Conservation (phyloP, 1,140 invertebrate species). For the Neocloeon triangulifer region DNA sequence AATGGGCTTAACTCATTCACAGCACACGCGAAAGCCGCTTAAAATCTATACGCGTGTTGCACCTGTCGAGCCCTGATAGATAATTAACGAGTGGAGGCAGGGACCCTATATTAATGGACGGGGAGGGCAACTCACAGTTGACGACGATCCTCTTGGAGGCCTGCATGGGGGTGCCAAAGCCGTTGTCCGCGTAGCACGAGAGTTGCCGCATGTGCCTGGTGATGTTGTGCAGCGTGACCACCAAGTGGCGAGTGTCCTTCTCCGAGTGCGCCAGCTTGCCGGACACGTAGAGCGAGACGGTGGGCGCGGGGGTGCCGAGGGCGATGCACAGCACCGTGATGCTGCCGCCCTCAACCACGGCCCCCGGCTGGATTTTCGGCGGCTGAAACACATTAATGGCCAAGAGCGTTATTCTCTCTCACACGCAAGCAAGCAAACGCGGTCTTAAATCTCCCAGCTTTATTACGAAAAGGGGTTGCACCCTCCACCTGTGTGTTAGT, state of each 20-base stretch:
- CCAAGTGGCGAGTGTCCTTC: constrained; percentile 53
- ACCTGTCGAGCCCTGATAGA: too few species aligned
- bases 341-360: constrained; percentile 55
- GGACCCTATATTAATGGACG: too few species aligned
- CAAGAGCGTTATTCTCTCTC: too few species aligned
- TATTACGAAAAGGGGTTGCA: too few species aligned
- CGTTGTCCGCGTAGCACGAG: constrained; percentile 65
- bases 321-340: constrained; percentile 68
- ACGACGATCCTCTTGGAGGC: constrained; percentile 48
- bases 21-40: too few species aligned
- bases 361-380: constrained; percentile 56
- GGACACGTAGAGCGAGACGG: constrained; percentile 53
- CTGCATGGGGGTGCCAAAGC: constrained; percentile 62
- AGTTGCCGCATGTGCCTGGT: constrained; percentile 60
- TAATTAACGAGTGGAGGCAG: too few species aligned
- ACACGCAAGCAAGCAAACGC: too few species aligned
- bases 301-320: constrained; percentile 58
- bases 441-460: too few species aligned
- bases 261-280: constrained; percentile 50
- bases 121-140: constrained; percentile 55
- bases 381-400: constrained; percentile 27
- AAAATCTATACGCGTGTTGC: too few species aligned
- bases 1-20: too few species aligned
- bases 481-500: too few species aligned
- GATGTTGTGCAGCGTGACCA: constrained; percentile 56